Conservation (phyloP, 2,797 vertebrate genomes). For the Cuculus canorus region DNA sequence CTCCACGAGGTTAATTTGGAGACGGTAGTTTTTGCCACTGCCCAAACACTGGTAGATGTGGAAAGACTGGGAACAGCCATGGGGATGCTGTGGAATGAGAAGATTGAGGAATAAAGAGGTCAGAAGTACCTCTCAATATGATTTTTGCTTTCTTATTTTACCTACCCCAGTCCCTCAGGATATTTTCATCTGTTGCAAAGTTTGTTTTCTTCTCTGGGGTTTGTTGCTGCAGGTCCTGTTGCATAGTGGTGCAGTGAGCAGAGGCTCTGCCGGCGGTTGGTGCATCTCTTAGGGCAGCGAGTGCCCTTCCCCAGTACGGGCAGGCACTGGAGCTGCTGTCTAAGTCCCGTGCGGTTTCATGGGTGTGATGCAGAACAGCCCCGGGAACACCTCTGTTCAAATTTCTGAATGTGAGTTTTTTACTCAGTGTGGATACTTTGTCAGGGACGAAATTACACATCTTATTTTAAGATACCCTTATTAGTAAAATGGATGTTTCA, state of each 20-base stretch:
- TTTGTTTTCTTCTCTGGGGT: not conserved
- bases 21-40: not conserved
- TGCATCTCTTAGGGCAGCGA: not conserved
- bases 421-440: not conserved
- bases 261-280: not conserved
- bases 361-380: not conserved
- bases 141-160: not conserved
- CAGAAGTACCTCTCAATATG: not conserved
- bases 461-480: not conserved
- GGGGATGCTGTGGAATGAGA: not conserved
- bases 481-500: slow-evolving; percentile 22
- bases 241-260: not conserved
- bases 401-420: not conserved
- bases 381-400: not conserved
- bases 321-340: not conserved
- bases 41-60: not conserved
- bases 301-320: not conserved
- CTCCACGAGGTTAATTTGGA: not conserved
- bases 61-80: not conserved
- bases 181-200: not conserved
- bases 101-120: not conserved
- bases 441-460: not conserved
- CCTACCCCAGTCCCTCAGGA: not conserved
- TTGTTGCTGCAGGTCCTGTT: not conserved
- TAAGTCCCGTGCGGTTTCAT: not conserved